Conservation (phyloP, 1,140 invertebrate genomes). For the Sinella curviseta region DNA sequence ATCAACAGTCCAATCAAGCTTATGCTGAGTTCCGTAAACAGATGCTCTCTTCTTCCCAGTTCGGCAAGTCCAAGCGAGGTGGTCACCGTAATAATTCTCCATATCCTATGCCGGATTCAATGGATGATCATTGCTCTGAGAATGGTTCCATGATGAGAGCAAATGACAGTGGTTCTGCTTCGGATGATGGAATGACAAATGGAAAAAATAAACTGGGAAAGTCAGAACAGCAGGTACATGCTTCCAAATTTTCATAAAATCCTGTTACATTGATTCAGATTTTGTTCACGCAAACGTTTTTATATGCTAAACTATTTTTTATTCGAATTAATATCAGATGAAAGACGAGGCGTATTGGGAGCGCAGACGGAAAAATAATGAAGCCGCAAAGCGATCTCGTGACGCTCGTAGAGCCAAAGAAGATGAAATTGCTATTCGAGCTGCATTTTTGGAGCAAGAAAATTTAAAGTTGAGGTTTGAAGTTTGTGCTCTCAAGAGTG, state of each 20-base stretch:
- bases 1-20: constrained; percentile 52
- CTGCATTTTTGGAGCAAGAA: constrained; percentile 81
- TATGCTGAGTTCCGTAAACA: constrained; percentile 67
- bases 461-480: constrained; percentile 68
- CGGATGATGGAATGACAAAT: constrained; percentile 34
- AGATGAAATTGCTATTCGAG: constrained; percentile 85
- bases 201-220: constrained; percentile 33
- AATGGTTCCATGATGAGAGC: constrained; percentile 28
- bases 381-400: constrained; percentile 89
- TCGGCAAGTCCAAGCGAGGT: constrained; percentile 56
- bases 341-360: constrained; percentile 86
- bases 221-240: constrained; percentile 46
- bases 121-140: constrained; percentile 3
- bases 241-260: background rate
- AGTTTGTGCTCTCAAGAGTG: constrained; percentile 63
- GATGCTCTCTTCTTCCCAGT: constrained; percentile 66
- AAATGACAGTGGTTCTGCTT: constrained; percentile 39
- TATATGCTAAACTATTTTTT: constrained; percentile 15
- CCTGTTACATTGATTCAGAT: background rate
- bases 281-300: background rate
- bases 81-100: constrained; percentile 21
- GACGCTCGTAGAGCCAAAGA: constrained; percentile 87
- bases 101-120: background rate
- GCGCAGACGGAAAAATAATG: constrained; percentile 87
- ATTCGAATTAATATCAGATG: constrained; percentile 39